A percentile compares a stretch with the other conserved stretches of the same genome.
phyloP scores from a whole-genome alignment of 2,113 vertebrate genomes.

The Carassius gibelio region DNA sequence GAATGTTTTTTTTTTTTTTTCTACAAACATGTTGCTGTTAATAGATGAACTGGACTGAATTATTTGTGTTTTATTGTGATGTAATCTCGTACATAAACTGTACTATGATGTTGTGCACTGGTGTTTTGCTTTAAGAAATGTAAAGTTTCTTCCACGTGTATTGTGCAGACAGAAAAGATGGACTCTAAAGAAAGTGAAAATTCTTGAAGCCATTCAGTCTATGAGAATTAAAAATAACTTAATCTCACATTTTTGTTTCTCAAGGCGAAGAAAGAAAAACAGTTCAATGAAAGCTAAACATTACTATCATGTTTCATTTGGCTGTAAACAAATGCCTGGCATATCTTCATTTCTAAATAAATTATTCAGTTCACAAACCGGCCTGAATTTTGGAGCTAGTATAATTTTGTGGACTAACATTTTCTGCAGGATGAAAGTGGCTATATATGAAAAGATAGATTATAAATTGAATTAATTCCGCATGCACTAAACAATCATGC shows the following conservation, averaged over 20 bases:
- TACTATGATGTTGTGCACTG: neutral
- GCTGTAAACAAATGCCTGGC: constrained; percentile 51
- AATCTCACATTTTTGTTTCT: constrained; percentile 23
- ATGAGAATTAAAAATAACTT: constrained; percentile 9
- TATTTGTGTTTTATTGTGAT: too few species aligned
- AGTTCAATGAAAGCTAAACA: constrained; percentile 44
- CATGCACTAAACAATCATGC: constrained; percentile 25
- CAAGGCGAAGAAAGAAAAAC: constrained; percentile 27
- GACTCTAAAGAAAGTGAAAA: neutral
- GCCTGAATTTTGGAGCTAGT: constrained; percentile 45
- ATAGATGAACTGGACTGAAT: too few species aligned
- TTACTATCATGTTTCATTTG: constrained; percentile 52
- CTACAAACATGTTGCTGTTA: too few species aligned
- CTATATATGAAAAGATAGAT: constrained; percentile 48
- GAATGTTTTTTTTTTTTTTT: too few species aligned
- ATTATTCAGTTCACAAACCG: constrained; percentile 58
- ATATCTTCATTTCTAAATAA: constrained; percentile 34
- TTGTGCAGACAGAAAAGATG: neutral
- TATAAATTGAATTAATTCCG: constrained; percentile 9
- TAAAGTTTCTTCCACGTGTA: neutral
- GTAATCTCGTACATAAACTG: neutral
- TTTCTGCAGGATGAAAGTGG: neutral
- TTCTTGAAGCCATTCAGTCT: neutral
- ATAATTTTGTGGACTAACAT: constrained; percentile 56
- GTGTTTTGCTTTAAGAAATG: neutral